These are phyloP conservation scores for Agrotis puta DNA, from an alignment of 2,888 invertebrate species.

Conservation along the genomic window DNA sequence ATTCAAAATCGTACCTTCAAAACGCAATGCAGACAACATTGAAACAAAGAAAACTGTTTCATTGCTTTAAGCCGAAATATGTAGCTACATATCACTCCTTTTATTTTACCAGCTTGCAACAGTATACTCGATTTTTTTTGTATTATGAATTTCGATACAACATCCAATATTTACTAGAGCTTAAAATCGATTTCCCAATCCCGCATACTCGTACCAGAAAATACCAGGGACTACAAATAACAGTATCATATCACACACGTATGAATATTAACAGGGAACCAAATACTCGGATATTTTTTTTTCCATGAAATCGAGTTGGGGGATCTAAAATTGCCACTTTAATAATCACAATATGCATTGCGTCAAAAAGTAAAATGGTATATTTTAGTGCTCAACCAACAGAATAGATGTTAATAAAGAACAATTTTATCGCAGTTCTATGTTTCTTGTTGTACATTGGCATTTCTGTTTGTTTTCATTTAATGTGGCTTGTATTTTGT, in stretches of 20 bases:
- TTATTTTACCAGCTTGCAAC: background rate
- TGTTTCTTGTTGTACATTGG: conserved; percentile 3
- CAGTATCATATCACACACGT: conserved; percentile 2
- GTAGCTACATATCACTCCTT: background rate
- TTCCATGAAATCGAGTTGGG: background rate
- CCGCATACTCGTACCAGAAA: background rate
- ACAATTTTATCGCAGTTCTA: too few species aligned
- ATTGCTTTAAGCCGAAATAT: background rate
- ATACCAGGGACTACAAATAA: background rate
- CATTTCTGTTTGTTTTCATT: conserved; percentile 13
- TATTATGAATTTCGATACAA: background rate
- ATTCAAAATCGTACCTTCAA: background rate
- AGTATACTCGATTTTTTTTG: background rate
- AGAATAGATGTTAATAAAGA: too few species aligned
- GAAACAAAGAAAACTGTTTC: background rate
- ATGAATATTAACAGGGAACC: conserved; percentile 1
- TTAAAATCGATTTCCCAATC: background rate
- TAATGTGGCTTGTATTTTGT: conserved; percentile 8
- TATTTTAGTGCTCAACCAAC: too few species aligned
- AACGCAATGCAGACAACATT: background rate
- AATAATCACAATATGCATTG: too few species aligned
- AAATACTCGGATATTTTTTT: conserved; percentile 15
- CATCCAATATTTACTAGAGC: conserved; percentile 36
- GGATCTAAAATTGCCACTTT: too few species aligned
- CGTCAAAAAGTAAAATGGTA: too few species aligned